These are phyloP conservation scores for Cairina moschata DNA, from an alignment of 2,113 vertebrate genomes.

Conservation along the genomic window DNA sequence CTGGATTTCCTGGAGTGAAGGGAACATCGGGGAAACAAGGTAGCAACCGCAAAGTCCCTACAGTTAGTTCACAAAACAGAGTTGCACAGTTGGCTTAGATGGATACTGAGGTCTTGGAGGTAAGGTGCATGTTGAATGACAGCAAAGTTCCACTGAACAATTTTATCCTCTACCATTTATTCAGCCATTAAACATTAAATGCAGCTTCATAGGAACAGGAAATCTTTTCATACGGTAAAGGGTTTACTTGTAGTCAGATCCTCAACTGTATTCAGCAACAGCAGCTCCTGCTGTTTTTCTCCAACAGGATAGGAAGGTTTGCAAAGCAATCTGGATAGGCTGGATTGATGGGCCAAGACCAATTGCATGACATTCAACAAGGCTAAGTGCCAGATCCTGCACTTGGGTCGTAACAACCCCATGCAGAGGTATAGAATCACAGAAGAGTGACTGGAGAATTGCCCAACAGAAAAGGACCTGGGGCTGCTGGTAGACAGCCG, in stretches of 20 bases:
- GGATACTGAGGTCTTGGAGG: conserved; percentile 73
- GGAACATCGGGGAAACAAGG: conserved; percentile 72
- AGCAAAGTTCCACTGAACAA: neutral
- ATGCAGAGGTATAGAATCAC: neutral
- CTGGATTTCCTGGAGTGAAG: conserved; percentile 71
- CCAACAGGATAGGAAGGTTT: neutral
- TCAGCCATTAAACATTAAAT: neutral
- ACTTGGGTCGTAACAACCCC: neutral
- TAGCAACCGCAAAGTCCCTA: neutral
- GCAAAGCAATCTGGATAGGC: neutral
- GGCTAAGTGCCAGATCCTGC: neutral
- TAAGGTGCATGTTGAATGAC: neutral
- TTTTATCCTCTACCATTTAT: neutral
- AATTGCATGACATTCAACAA: neutral
- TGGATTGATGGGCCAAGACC: neutral
- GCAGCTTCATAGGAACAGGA: neutral
- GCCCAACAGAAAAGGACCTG: neutral
- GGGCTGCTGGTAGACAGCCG: neutral
- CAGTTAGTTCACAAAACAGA: neutral
- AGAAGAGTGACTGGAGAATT: neutral
- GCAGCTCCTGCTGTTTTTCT: neutral
- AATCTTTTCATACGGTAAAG: neutral
- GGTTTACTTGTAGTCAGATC: neutral
- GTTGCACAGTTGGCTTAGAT: conserved; percentile 14
- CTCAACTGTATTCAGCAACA: neutral